Conservation (phyloP, 2,113 vertebrate species). For the Lates calcarifer region DNA sequence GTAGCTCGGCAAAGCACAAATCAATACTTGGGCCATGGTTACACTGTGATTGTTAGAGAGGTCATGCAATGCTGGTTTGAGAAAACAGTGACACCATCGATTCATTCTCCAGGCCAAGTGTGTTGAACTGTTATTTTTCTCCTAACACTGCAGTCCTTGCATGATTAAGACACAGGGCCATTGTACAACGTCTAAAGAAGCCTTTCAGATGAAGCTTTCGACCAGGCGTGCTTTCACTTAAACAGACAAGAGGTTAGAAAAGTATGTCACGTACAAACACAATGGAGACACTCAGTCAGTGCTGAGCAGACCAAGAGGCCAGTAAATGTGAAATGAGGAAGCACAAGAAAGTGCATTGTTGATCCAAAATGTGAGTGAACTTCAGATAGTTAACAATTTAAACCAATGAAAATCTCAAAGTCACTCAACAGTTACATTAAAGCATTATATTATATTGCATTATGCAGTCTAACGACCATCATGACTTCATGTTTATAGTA, state of each 20-base stretch:
- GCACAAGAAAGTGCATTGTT: conserved; percentile 34
- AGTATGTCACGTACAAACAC: conserved; percentile 55
- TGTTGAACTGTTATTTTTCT: conserved; percentile 59
- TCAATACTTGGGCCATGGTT: conserved; percentile 46
- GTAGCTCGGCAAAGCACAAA: conserved; percentile 35
- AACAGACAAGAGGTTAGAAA: conserved; percentile 65
- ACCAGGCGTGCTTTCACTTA: conserved; percentile 67
- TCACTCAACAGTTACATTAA: background rate
- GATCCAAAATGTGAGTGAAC: conserved; percentile 19
- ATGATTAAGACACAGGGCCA: conserved; percentile 73
- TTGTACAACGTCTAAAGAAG: conserved; percentile 75
- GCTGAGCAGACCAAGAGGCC: conserved; percentile 40
- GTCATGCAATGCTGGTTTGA: conserved; percentile 46
- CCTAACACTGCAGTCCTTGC: conserved; percentile 62
- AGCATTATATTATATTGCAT: conserved; percentile 4
- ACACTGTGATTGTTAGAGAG: conserved; percentile 34
- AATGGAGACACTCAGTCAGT: conserved; percentile 60
- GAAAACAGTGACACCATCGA: conserved; percentile 47
- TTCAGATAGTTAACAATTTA: background rate
- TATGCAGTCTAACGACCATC: background rate
- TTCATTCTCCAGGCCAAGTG: conserved; percentile 63
- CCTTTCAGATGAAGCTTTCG: conserved; percentile 75
- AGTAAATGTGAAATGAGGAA: conserved; percentile 28
- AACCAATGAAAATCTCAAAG: background rate
- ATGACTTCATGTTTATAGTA: background rate